Conservation (phyloP, 2,888 invertebrate genomes). For the Oscheius sp. region DNA sequence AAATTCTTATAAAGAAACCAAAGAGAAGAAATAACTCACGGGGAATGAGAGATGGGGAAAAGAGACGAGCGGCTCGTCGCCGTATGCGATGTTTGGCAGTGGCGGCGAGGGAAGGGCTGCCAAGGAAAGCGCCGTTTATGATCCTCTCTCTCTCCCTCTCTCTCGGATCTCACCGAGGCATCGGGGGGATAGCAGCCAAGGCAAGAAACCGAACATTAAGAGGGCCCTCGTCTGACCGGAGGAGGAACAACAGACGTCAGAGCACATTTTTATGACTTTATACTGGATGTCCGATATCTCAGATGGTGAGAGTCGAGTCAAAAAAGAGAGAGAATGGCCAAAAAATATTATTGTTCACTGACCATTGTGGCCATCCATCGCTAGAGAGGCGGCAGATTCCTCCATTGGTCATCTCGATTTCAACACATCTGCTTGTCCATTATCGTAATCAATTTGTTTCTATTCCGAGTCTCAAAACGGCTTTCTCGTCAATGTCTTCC, state of each 20-base stretch:
- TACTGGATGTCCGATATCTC: no score
- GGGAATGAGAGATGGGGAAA: no score
- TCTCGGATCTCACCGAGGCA: no score
- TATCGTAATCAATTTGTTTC: background rate
- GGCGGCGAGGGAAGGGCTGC: conserved; percentile 2
- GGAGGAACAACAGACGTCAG: no score
- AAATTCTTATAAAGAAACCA: no score
- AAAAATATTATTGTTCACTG: conserved; percentile 1
- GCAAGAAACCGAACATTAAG: background rate
- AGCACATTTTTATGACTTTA: no score
- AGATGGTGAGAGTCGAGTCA: no score
- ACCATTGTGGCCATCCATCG: background rate
- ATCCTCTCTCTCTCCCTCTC: background rate
- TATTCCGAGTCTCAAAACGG: background rate
- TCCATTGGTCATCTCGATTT: no score
- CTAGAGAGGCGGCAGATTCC: background rate
- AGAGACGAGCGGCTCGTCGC: no score
- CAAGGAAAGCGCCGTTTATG: conserved; percentile 21
- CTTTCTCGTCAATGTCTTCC: conserved; percentile 16
- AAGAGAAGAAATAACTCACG: no score
- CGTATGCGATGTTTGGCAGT: conserved; percentile 21
- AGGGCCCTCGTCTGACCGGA: background rate
- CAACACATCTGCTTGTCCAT: background rate
- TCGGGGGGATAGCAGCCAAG: no score
- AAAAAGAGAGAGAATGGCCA: no score